Conservation (phyloP, 2,888 invertebrate species). For the Habroteleia sp. region DNA sequence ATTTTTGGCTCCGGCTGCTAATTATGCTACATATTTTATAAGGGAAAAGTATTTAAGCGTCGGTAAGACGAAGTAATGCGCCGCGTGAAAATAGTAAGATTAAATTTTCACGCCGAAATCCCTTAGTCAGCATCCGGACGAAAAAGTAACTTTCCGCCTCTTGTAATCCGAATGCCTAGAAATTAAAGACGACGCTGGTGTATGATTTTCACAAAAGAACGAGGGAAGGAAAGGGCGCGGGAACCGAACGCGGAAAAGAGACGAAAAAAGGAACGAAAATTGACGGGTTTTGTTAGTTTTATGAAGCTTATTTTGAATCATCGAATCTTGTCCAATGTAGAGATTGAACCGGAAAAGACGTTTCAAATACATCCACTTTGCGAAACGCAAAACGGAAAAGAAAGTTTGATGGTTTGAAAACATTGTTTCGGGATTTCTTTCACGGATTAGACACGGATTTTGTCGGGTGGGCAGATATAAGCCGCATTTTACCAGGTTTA, state of each 20-base stretch:
- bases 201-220: background rate
- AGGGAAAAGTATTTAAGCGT: constrained; percentile 19
- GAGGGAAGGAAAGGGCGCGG: too few species aligned
- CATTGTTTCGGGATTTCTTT: constrained; percentile 2
- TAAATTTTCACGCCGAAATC: constrained; percentile 39
- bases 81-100: constrained; percentile 38
- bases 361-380: background rate
- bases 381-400: background rate
- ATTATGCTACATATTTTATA: constrained; percentile 25
- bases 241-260: background rate
- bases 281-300: background rate
- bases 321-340: background rate
- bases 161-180: constrained; percentile 17
- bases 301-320: background rate
- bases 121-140: constrained; percentile 34
- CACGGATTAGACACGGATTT: constrained; percentile 19
- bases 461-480: background rate
- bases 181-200: constrained; percentile 12
- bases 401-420: constrained; percentile 18
- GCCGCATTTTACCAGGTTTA: constrained; percentile 13
- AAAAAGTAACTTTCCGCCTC: constrained; percentile 32
- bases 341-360: background rate
- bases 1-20: constrained; percentile 6
- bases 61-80: constrained; percentile 11
- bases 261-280: background rate